Evolutionary conservation across 2,797 vertebrate genomes (phyloP).

Genomic region (Numenius phaeopus): DNA sequence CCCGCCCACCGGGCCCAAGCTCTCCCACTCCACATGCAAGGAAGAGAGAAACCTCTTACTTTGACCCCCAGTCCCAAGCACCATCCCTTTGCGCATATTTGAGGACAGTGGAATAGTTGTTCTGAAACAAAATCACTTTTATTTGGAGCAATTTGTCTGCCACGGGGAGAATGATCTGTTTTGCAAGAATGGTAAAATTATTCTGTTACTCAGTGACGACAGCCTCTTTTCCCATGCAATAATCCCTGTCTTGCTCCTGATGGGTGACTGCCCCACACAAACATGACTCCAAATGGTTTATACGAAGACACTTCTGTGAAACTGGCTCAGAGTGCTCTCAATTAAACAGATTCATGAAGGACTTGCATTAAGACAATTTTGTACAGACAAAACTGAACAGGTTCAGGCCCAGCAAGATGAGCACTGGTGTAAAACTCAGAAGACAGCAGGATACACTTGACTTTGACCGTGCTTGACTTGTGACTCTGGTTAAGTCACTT

Average conservation of each 20-base stretch:
- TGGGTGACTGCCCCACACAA: not conserved
- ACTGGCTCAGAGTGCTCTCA: not conserved
- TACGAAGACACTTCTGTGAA: not conserved
- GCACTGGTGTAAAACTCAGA: not conserved
- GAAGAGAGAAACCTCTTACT: not conserved
- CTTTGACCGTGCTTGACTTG: not conserved
- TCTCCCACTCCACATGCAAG: not conserved
- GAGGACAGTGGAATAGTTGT: not conserved
- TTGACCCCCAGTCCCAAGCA: not conserved
- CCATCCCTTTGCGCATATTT: not conserved
- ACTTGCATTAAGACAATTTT: not conserved
- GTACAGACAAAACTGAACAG: not conserved
- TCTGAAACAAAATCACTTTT: not conserved
- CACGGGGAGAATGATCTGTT: not conserved
- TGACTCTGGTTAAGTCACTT: not conserved
- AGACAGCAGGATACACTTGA: not conserved
- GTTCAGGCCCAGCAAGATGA: not conserved
- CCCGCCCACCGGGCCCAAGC: too few species aligned
- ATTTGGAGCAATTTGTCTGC: not conserved
- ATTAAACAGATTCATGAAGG: not conserved
- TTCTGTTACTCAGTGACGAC: not conserved
- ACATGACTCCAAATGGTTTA: not conserved
- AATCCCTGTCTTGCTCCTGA: not conserved
- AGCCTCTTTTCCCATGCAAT: not conserved
- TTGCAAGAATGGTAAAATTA: not conserved